These are phyloP conservation scores for Pluvianellus socialis DNA, from an alignment of 2,113 vertebrate genomes.

Conservation along the genomic window DNA sequence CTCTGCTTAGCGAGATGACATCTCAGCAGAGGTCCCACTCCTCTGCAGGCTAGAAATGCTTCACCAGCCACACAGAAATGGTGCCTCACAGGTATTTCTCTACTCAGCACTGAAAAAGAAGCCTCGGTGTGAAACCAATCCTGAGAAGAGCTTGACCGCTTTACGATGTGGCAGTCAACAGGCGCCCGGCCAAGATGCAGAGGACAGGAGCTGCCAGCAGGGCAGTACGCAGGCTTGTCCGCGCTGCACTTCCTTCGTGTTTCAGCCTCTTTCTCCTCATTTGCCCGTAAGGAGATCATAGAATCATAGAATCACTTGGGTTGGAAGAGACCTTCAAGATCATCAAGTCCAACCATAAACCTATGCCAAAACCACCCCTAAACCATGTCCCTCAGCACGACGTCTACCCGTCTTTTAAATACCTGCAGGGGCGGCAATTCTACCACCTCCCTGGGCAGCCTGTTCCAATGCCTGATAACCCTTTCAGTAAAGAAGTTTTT, in stretches of 20 bases:
- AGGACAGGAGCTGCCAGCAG: background rate
- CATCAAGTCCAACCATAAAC: too few relatives aligned
- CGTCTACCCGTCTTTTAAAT: too few relatives aligned
- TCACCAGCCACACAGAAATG: background rate
- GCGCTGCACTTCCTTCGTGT: background rate
- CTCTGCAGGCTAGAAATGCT: background rate
- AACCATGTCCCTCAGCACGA: too few relatives aligned
- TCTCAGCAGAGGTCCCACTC: background rate
- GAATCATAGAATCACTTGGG: too few relatives aligned
- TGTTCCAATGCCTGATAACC: too few relatives aligned
- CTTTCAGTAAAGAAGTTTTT: too few relatives aligned
- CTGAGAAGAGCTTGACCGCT: background rate
- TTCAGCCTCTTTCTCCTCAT: background rate
- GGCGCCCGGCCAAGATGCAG: background rate
- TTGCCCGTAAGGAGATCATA: background rate
- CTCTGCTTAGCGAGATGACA: background rate
- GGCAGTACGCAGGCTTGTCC: background rate
- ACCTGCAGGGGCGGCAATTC: too few relatives aligned
- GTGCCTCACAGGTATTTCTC: background rate
- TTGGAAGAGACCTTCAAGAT: too few relatives aligned
- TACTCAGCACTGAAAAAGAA: background rate
- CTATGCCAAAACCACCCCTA: too few relatives aligned
- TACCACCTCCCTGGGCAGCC: too few relatives aligned
- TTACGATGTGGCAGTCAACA: fast-evolving
- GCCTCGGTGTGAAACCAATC: background rate